phyloP scores from a whole-genome alignment of 2,888 invertebrate genomes.

The Pheosia tremula region DNA sequence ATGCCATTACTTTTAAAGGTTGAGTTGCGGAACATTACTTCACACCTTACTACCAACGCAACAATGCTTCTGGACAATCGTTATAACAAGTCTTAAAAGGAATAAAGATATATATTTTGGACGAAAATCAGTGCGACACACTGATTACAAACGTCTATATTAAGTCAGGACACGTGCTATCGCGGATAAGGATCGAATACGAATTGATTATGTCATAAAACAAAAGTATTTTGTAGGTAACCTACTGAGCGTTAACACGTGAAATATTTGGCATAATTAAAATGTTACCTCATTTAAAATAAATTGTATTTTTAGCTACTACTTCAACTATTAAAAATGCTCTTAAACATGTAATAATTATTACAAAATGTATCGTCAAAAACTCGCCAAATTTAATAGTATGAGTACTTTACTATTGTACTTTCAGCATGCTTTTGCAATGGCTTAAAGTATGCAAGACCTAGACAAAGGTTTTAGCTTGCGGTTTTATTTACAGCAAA shows the following conservation, averaged over 20 bases:
- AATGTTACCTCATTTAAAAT: no score
- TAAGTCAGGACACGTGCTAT: constrained; percentile 47
- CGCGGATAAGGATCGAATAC: constrained; percentile 48
- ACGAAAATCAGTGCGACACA: constrained; percentile 42
- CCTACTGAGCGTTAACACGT: background rate
- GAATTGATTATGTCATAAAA: constrained; percentile 47
- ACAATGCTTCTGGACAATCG: constrained; percentile 46
- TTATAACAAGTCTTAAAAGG: constrained; percentile 44
- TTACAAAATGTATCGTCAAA: no score
- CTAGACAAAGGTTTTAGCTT: no score
- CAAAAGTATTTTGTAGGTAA: constrained; percentile 2
- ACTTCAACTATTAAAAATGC: background rate
- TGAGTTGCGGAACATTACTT: constrained; percentile 52
- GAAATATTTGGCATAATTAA: background rate
- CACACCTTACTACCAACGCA: constrained; percentile 38
- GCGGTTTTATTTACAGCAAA: no score
- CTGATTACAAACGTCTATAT: constrained; percentile 57
- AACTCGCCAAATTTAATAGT: no score
- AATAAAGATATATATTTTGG: constrained; percentile 50
- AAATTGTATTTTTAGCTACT: no score
- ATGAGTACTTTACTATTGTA: no score
- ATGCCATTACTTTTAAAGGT: constrained; percentile 35
- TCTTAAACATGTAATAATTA: no score
- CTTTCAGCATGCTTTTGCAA: no score
- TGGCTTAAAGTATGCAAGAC: no score